A percentile compares a stretch with the other conserved stretches of the same genome.
Evolutionary conservation across 2,113 vertebrate species (phyloP).

Genomic region (Eublepharis macularius): DNA sequence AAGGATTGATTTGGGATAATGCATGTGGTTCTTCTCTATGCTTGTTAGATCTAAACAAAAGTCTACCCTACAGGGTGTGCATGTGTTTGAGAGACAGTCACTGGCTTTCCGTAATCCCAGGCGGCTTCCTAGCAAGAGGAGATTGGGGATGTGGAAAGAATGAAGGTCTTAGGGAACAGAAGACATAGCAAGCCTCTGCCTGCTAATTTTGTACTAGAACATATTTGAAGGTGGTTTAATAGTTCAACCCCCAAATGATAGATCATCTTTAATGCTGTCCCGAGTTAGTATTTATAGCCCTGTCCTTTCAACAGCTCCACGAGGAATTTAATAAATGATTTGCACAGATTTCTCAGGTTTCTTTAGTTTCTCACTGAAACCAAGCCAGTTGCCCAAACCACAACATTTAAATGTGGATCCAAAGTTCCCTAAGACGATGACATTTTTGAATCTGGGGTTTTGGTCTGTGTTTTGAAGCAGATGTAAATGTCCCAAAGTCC

Average conservation of each 20-base stretch:
- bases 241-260: not conserved
- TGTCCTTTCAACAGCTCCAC: not conserved
- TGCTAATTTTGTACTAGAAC: constrained; percentile 14
- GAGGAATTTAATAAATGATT: not conserved
- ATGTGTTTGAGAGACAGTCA: not conserved
- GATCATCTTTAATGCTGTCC: constrained; percentile 1
- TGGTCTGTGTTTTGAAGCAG: constrained; percentile 1
- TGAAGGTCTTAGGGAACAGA: not conserved
- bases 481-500: not conserved
- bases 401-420: not conserved
- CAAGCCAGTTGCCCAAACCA: not conserved
- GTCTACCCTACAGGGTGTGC: not conserved
- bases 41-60: not conserved
- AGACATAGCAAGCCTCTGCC: not conserved
- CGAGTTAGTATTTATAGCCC: constrained; percentile 1
- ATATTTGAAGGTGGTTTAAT: constrained; percentile 15
- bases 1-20: not conserved
- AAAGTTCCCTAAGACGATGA: not conserved
- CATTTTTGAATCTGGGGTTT: constrained; percentile 4
- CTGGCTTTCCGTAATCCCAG: not conserved
- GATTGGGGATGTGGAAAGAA: not conserved
- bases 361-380: not conserved
- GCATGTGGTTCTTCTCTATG: not conserved
- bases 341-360: constrained; percentile 15
- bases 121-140: not conserved